These are phyloP conservation scores for Halocaridina rubra DNA, from an alignment of 2,888 invertebrate genomes.

Conservation along the genomic window DNA sequence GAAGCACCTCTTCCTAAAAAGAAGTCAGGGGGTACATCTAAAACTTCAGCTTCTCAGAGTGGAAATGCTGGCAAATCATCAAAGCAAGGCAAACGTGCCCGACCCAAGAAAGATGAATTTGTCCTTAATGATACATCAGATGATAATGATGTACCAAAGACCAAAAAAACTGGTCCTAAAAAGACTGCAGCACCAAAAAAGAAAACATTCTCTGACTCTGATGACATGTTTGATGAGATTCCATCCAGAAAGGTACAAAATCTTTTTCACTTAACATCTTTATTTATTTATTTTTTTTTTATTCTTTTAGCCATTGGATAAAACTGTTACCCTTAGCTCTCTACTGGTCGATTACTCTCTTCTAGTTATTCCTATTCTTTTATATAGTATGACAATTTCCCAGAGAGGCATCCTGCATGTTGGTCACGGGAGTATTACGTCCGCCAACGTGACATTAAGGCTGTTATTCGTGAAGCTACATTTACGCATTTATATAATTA, in stretches of 20 bases:
- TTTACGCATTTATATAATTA: too few species aligned
- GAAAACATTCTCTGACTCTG: constrained; percentile 47
- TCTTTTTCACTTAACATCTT: too few species aligned
- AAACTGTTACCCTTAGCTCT: too few species aligned
- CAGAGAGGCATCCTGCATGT: too few species aligned
- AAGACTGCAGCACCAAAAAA: constrained; percentile 41
- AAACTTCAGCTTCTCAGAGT: background rate
- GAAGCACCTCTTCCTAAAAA: constrained; percentile 27
- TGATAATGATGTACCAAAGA: background rate
- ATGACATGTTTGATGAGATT: constrained; percentile 27
- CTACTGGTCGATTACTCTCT: too few species aligned
- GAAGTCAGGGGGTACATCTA: constrained; percentile 11
- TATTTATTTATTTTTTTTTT: too few species aligned
- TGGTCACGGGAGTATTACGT: too few species aligned
- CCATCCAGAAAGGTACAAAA: background rate
- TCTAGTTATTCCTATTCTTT: too few species aligned
- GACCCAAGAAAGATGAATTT: background rate
- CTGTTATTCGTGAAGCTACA: too few species aligned
- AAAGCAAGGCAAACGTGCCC: constrained; percentile 5
- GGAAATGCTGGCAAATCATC: background rate
- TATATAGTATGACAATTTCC: too few species aligned
- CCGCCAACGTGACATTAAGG: too few species aligned
- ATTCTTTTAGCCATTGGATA: too few species aligned
- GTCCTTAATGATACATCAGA: background rate
- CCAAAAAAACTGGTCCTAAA: constrained; percentile 29